phyloP scores from a whole-genome alignment of 1,140 invertebrate genomes.

The Leguminivora glycinivorella region DNA sequence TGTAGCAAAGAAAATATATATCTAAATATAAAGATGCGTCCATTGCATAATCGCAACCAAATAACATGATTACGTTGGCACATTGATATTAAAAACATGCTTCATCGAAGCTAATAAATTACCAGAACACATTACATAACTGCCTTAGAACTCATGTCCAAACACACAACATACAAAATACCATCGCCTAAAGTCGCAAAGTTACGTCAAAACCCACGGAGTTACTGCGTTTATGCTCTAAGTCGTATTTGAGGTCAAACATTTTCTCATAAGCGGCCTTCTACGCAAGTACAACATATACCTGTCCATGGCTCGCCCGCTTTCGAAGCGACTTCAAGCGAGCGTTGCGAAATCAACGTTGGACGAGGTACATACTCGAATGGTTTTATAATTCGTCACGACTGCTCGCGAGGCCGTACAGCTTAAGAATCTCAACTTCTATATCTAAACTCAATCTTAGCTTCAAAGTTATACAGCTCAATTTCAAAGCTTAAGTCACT shows the following conservation, averaged over 20 bases:
- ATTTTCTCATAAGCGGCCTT: conserved; percentile 23
- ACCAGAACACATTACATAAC: conserved; percentile 13
- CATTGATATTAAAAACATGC: conserved; percentile 13
- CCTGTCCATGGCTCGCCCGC: conserved; percentile 12
- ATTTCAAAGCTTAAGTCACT: background rate
- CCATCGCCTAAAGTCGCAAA: background rate
- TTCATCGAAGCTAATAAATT: conserved; percentile 18
- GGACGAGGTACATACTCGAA: conserved; percentile 23
- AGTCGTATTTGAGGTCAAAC: conserved; percentile 13
- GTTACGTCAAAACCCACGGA: background rate
- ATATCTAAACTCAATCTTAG: background rate
- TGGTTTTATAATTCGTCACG: conserved; percentile 25
- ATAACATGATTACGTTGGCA: conserved; percentile 3
- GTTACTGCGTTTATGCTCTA: background rate
- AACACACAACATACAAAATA: conserved; percentile 10
- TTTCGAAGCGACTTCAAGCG: background rate
- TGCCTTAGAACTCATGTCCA: background rate
- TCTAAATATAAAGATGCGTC: conserved; percentile 13
- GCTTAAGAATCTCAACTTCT: background rate
- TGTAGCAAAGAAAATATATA: conserved; percentile 3
- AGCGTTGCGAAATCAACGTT: conserved; percentile 10
- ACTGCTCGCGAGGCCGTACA: background rate
- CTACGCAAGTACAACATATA: background rate
- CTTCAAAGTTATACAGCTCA: background rate
- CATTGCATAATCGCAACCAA: conserved; percentile 7